Percentiles rank a stretch among this genome's conserved stretches.
Evolutionary conservation across 1,140 invertebrate species (phyloP).

Genomic region (Lineus longissimus): DNA sequence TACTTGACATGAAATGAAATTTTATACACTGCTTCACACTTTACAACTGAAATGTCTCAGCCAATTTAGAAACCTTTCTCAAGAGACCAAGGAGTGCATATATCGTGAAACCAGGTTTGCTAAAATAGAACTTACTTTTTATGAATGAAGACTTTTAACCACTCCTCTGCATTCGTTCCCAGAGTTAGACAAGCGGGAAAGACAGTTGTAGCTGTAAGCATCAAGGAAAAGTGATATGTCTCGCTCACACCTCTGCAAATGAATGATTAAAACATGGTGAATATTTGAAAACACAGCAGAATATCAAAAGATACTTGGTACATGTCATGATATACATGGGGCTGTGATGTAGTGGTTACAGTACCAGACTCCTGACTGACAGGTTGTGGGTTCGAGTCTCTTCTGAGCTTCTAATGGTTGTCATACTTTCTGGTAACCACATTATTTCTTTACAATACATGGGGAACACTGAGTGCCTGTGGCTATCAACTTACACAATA

Average conservation of each 20-base stretch:
- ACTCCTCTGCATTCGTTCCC: constrained; percentile 24
- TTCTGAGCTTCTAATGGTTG: not conserved
- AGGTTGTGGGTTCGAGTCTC: not conserved
- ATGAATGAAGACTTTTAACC: constrained; percentile 29
- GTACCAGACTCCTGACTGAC: not conserved
- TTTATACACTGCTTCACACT: not conserved
- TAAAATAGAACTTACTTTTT: constrained; percentile 29
- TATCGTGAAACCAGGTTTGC: not conserved
- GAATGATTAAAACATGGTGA: constrained; percentile 6
- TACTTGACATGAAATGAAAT: constrained; percentile 4
- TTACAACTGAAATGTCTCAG: too few relatives aligned
- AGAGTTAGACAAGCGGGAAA: constrained; percentile 55
- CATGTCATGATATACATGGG: not conserved
- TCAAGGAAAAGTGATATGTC: constrained; percentile 67
- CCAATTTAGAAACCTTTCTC: too few relatives aligned
- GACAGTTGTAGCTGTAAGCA: constrained; percentile 65
- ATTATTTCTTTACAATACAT: too few relatives aligned
- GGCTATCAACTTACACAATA: constrained; percentile 45
- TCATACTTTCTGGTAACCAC: not conserved
- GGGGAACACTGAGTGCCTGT: too few relatives aligned
- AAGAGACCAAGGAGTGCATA: not conserved
- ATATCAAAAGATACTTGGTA: too few relatives aligned
- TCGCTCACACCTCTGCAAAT: constrained; percentile 49
- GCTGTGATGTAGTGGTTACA: not conserved
- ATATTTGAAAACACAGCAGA: too few relatives aligned